Evolutionary conservation across 2,888 invertebrate genomes (phyloP), one percentile per base, ranked within the genome.

Genomic region (Trypoxylon attenuatum): DNA sequence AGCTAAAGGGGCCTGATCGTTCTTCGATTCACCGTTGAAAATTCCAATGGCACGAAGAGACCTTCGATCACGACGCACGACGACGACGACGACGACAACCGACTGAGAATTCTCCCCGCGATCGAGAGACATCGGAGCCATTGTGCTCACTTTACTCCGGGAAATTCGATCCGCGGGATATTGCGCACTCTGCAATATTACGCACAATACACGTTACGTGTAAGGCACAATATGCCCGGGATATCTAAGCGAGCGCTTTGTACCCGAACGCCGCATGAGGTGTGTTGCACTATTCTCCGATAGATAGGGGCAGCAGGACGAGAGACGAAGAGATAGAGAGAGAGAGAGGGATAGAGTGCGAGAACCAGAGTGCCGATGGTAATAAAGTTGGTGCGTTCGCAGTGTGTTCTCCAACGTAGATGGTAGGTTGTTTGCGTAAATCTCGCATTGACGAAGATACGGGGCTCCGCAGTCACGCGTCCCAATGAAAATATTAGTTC

Each of bases 111-210:
- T n/a, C n/a, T n/a, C n/a, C n/a, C n/a, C n/a, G n/a, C n/a, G n/a
- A n/a, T n/a, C n/a, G n/a, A n/a, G 51, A 64, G 67, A 63, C 55
- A 56, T 67, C 62, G 51, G 51, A 67, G 55, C 56, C 22, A 55
- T 60, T 59, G 59, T 67, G 56, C 45, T 57, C 60, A 43, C 59
- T 59, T 61, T 70, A 59, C 65, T 53, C 49, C 33, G 47, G 38
- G 54, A 74, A 74, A 71, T 69, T 65, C 65, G 58, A 71, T 74
- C 60, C 23, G 22, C 16, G 23, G 33, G 13, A 33, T 33, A 33
- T 33, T 33, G 33, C 33, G 33, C 13, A 33, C 33, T 33, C 33
- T 10, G n/a, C 39, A 43, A 64, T 67, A 67, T 59, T 64, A 57
- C 64, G 64, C 60, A 47, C 33, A 23, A 29, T 47, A 25, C 38